Evolutionary conservation across 1,140 invertebrate genomes (phyloP).

Genomic region (Trachymyrmex septentrionalis): DNA sequence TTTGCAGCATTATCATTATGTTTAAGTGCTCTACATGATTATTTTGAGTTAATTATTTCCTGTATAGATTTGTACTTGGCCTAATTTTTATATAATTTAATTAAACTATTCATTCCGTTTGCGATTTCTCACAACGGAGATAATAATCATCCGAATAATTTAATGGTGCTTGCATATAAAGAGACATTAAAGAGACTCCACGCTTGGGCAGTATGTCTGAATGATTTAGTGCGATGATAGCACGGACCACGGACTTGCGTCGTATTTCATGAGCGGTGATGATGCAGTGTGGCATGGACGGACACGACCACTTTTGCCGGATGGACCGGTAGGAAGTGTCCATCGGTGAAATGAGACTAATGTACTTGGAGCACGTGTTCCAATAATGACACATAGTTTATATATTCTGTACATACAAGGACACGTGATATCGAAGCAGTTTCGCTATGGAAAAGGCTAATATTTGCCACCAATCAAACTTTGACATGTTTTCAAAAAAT

Average conservation of each 20-base stretch:
- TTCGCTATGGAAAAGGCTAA: slow-evolving; percentile 3
- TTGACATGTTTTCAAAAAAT: neutral
- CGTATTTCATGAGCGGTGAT: slow-evolving; percentile 57
- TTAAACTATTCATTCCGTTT: no score
- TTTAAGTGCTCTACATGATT: no score
- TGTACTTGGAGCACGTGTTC: slow-evolving; percentile 59
- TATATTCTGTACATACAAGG: neutral
- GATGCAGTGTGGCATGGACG: slow-evolving; percentile 40
- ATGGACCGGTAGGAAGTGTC: slow-evolving; percentile 67
- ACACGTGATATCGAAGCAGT: slow-evolving; percentile 5
- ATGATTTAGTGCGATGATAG: slow-evolving; percentile 46
- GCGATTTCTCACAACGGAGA: neutral
- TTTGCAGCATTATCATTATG: no score
- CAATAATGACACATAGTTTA: slow-evolving; percentile 48
- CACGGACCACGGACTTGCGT: slow-evolving; percentile 44
- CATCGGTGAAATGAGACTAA: slow-evolving; percentile 68
- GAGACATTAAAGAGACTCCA: slow-evolving; percentile 37
- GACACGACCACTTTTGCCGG: slow-evolving; percentile 55
- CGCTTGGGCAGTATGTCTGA: neutral
- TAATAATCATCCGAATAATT: slow-evolving; percentile 31
- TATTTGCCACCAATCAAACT: neutral
- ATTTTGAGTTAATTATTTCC: no score
- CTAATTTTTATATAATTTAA: no score
- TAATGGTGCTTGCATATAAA: slow-evolving; percentile 25
- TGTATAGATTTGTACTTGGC: no score